Percentiles rank a stretch among this genome's conserved stretches.
phyloP scores from a whole-genome alignment of 1,140 invertebrate genomes.

The Contarinia nasturtii region DNA sequence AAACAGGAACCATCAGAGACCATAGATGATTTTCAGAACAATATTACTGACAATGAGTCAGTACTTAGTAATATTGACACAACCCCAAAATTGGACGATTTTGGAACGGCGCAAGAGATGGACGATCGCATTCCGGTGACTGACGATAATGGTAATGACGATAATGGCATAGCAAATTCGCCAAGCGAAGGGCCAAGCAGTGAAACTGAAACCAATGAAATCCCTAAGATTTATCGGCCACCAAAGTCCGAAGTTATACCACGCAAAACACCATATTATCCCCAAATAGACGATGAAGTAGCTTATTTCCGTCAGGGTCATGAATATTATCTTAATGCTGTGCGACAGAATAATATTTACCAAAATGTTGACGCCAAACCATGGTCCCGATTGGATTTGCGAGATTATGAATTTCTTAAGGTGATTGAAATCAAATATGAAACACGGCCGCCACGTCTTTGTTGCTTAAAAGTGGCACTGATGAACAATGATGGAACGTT shows the following conservation, averaged over 20 bases:
- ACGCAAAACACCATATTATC: conserved; percentile 88
- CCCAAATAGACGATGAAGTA: conserved; percentile 93
- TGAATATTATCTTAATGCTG: conserved; percentile 70
- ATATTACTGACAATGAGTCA: too few species aligned
- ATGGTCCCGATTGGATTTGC: conserved; percentile 39
- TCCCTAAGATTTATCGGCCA: conserved; percentile 64
- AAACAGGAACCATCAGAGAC: too few species aligned
- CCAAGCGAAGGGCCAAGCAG: conserved; percentile 19
- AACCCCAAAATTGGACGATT: too few species aligned
- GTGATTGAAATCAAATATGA: conserved; percentile 90
- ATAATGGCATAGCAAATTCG: too few species aligned
- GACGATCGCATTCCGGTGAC: too few species aligned
- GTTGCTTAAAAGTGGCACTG: conserved; percentile 69
- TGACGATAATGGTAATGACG: too few species aligned
- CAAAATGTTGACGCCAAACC: conserved; percentile 50
- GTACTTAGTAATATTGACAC: too few species aligned
- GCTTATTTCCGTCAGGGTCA: conserved; percentile 84
- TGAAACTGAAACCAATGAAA: conserved; percentile 28
- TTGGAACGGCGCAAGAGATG: too few species aligned
- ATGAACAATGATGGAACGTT: conserved; percentile 50
- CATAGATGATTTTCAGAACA: too few species aligned
- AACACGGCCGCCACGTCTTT: conserved; percentile 74
- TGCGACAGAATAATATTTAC: conserved; percentile 69
- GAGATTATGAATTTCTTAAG: conserved; percentile 79
- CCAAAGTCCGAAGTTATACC: conserved; percentile 81